Evolutionary conservation across 2,888 invertebrate genomes (phyloP).

Genomic region (Incurvaria masculella): DNA sequence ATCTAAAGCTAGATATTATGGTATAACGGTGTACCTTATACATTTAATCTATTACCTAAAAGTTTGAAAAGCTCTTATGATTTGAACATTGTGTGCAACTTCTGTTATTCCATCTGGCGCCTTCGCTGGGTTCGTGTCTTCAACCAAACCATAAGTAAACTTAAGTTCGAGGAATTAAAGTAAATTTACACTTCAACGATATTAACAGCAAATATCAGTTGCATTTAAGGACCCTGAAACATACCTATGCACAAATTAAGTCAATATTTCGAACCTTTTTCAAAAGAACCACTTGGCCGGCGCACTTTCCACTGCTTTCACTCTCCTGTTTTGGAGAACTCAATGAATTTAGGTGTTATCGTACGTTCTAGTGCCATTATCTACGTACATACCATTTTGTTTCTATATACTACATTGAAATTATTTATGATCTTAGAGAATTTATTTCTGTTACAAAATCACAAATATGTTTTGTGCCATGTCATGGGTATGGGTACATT

Average conservation of each 20-base stretch:
- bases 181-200: too few relatives aligned
- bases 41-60: constrained; percentile 40
- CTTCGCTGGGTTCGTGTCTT: too few relatives aligned
- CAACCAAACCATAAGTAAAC: too few relatives aligned
- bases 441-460: constrained; percentile 28
- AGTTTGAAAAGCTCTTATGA: constrained; percentile 54
- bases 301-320: neutral
- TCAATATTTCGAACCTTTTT: too few relatives aligned
- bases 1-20: constrained; percentile 47
- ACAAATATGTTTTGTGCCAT: neutral
- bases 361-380: neutral
- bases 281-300: too few relatives aligned
- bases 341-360: neutral
- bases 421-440: constrained; percentile 52
- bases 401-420: constrained; percentile 50
- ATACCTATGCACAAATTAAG: too few relatives aligned
- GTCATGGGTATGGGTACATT: too few relatives aligned
- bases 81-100: constrained; percentile 57
- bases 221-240: too few relatives aligned
- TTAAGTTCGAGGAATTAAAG: too few relatives aligned
- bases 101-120: too few relatives aligned
- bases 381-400: constrained; percentile 48
- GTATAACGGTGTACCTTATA: constrained; percentile 29
- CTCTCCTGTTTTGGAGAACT: neutral
- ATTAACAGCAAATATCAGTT: too few relatives aligned